These are phyloP conservation scores for Heteromurus nitidus DNA, from an alignment of 2,888 invertebrate species.

Conservation along the genomic window DNA sequence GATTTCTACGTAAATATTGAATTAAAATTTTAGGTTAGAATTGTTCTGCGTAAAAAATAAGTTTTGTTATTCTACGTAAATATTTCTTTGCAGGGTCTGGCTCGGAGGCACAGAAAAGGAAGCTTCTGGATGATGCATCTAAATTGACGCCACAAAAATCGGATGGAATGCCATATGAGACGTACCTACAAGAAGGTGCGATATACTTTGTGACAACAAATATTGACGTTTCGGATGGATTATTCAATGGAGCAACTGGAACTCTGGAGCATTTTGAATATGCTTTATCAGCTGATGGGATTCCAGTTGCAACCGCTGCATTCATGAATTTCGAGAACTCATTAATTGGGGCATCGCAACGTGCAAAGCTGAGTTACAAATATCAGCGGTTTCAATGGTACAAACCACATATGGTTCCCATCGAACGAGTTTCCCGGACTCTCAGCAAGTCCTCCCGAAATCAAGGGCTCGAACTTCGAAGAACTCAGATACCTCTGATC, in stretches of 20 bases:
- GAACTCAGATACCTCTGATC: conserved; percentile 68
- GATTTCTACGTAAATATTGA: neutral
- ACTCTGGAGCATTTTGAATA: conserved; percentile 57
- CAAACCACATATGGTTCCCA: neutral
- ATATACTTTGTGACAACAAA: conserved; percentile 67
- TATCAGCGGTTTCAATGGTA: neutral
- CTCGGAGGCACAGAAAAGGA: neutral
- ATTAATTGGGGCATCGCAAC: conserved; percentile 12
- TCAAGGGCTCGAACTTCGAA: conserved; percentile 1
- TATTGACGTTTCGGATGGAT: conserved; percentile 63
- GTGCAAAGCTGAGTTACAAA: neutral
- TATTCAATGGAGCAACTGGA: conserved; percentile 70
- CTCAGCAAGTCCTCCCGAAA: neutral
- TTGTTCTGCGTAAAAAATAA: neutral
- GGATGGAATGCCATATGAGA: conserved; percentile 68
- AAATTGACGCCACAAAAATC: conserved; percentile 32
- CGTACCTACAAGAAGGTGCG: conserved; percentile 70
- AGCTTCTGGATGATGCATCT: neutral
- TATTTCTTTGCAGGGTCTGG: neutral
- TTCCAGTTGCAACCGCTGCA: neutral
- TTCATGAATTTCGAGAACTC: conserved; percentile 27
- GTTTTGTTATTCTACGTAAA: neutral
- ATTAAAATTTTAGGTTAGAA: too few relatives aligned
- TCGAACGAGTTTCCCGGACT: neutral
- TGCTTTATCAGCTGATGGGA: neutral